Conservation (phyloP, 2,797 vertebrate species). For the Calcarius lapponicus region DNA sequence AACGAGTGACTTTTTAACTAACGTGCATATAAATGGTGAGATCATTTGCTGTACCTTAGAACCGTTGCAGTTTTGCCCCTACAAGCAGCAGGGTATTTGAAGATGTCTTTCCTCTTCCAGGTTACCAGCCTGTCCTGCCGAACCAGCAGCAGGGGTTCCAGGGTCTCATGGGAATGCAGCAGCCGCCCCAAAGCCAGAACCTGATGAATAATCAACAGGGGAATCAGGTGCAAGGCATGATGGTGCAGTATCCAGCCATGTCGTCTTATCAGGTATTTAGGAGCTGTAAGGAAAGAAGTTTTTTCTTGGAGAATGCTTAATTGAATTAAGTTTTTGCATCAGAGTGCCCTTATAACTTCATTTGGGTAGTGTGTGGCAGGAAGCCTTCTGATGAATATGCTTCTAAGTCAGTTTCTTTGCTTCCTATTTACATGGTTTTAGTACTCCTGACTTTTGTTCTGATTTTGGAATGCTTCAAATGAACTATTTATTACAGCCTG, state of each 20-base stretch:
- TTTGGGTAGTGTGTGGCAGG: neutral
- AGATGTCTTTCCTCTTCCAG: constrained; percentile 59
- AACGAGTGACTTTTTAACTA: neutral
- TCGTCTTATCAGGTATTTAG: constrained; percentile 84
- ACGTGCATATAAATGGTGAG: accelerated
- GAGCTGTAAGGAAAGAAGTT: neutral
- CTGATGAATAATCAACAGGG: constrained; percentile 80
- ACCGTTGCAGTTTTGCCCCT: neutral
- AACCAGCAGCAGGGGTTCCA: constrained; percentile 84
- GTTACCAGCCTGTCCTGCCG: constrained; percentile 83
- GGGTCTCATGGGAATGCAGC: constrained; percentile 83
- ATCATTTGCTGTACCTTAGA: neutral
- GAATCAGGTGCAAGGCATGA: constrained; percentile 83
- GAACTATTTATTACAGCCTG: constrained; percentile 8
- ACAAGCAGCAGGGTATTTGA: neutral
- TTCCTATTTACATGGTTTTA: neutral
- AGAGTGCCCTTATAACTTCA: neutral
- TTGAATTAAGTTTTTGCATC: neutral
- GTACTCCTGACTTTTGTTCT: neutral
- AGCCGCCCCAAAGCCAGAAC: constrained; percentile 81
- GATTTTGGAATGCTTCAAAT: neutral
- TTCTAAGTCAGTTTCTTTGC: neutral
- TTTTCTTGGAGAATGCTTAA: neutral
- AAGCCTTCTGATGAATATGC: neutral
- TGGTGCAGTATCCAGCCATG: constrained; percentile 88